Conservation (phyloP, 2,797 vertebrate species). For the Antrozous pallidus region DNA sequence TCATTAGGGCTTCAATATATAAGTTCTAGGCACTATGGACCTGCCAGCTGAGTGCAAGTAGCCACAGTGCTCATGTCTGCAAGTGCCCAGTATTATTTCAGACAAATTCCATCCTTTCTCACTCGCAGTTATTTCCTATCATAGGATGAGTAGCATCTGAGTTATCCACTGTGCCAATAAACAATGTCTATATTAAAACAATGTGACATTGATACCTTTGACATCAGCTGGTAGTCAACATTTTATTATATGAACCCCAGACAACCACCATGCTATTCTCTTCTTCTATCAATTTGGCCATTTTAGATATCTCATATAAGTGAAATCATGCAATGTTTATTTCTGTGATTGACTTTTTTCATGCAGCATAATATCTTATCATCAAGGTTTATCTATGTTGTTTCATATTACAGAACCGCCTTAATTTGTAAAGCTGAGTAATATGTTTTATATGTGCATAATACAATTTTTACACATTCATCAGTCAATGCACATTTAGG, state of each 20-base stretch:
- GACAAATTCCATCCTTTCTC: background rate
- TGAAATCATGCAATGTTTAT: background rate
- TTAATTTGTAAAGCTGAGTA: background rate
- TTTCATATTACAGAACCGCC: background rate
- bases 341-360: background rate
- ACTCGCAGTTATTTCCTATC: background rate
- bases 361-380: background rate
- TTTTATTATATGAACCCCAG: background rate
- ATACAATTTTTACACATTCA: too few relatives aligned
- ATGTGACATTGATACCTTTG: background rate
- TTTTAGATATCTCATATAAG: too few relatives aligned
- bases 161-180: too few relatives aligned
- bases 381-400: background rate
- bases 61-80: background rate
- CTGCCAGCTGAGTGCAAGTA: background rate
- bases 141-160: background rate
- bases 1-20: background rate
- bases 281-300: background rate
- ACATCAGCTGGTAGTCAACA: background rate
- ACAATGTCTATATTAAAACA: background rate
- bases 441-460: background rate
- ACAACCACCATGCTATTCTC: background rate
- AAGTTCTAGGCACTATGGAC: accelerated
- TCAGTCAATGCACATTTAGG: too few relatives aligned
- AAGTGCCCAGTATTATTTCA: background rate